phyloP scores from a whole-genome alignment of 1,140 invertebrate genomes.

The Drosophila pseudoobscura region DNA sequence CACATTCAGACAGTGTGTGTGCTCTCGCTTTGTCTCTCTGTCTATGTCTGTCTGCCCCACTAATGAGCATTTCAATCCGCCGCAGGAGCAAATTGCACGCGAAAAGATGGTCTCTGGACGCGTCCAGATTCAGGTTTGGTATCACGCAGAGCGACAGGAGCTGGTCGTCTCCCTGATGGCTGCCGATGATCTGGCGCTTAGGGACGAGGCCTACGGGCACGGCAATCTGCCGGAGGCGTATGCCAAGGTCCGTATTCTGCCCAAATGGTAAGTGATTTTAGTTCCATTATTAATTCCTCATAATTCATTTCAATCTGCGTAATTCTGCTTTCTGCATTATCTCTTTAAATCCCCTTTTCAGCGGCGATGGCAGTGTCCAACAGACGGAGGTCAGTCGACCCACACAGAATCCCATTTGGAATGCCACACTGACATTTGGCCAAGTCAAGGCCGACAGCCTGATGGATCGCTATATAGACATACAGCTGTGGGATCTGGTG shows the following conservation, averaged over 20 bases:
- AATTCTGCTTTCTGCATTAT: neutral
- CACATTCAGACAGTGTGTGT: no score
- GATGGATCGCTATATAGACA: constrained; percentile 91
- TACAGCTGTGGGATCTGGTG: constrained; percentile 93
- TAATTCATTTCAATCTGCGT: neutral
- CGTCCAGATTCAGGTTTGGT: constrained; percentile 93
- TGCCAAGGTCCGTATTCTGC: constrained; percentile 90
- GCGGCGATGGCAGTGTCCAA: constrained; percentile 88
- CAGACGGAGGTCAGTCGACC: constrained; percentile 92
- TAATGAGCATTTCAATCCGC: constrained; percentile 47
- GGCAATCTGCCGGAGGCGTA: constrained; percentile 91
- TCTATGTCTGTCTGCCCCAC: constrained; percentile 7
- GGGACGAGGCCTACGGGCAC: constrained; percentile 90
- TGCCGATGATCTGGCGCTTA: constrained; percentile 90
- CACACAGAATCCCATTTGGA: constrained; percentile 94
- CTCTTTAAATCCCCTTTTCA: constrained; percentile 71
- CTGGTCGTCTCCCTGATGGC: constrained; percentile 92
- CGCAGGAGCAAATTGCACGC: constrained; percentile 88
- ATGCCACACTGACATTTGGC: constrained; percentile 92
- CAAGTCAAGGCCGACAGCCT: constrained; percentile 90
- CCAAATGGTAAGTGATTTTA: constrained; percentile 88
- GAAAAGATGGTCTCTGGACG: constrained; percentile 90
- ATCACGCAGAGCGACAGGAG: constrained; percentile 91
- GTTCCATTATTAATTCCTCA: neutral
- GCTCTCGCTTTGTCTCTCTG: neutral